phyloP scores from a whole-genome alignment of 2,797 vertebrate genomes.

The Buceros bicornis region DNA sequence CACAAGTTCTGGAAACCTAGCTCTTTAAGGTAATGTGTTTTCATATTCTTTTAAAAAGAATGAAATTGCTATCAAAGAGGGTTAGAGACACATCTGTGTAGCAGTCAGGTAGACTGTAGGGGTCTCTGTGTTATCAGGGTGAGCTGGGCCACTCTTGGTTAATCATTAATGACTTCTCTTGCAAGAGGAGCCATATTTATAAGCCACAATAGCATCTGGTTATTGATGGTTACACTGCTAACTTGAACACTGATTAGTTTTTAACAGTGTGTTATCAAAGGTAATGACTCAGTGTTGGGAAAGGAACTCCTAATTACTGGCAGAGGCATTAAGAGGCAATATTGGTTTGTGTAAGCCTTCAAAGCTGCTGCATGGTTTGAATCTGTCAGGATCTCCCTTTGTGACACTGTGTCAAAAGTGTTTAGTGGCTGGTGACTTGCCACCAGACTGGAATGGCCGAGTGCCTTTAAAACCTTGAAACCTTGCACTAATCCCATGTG shows the following conservation, averaged over 20 bases:
- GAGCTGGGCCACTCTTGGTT: background rate
- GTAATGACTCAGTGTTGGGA: background rate
- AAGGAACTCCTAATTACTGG: background rate
- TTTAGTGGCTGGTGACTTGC: background rate
- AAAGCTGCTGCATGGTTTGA: background rate
- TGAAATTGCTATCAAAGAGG: background rate
- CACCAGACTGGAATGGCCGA: background rate
- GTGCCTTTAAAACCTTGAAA: background rate
- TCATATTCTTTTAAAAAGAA: background rate
- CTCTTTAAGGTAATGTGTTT: conserved; percentile 85
- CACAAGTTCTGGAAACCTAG: conserved; percentile 83
- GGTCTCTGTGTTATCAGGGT: background rate
- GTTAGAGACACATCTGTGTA: background rate
- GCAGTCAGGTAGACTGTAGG: background rate
- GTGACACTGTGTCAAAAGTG: background rate
- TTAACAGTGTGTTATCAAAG: background rate
- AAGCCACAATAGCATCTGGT: background rate
- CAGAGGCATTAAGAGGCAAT: background rate
- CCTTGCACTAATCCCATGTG: background rate
- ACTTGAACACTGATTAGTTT: background rate
- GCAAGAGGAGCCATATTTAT: background rate
- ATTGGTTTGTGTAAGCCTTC: background rate
- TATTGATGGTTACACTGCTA: background rate
- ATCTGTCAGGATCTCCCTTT: background rate
- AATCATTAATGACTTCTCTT: conserved; percentile 22